Base-by-base conservation (phyloP, 2,113 vertebrate species). In the Dipodomys merriami region DNA sequence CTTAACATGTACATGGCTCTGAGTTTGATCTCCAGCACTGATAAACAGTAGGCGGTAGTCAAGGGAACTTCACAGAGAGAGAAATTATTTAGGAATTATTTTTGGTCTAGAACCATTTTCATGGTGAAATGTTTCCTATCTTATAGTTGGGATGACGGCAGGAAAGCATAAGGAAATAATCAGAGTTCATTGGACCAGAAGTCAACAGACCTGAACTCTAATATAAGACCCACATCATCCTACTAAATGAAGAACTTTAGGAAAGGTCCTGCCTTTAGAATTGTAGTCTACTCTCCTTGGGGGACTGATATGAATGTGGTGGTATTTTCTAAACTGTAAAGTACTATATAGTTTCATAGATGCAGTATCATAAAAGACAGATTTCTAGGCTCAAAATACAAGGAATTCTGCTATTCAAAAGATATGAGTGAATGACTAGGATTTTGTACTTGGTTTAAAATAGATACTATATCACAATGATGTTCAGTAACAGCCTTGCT, bases 401-500 rank as follows among this genome's bases (percentile, higher is more conserved):
- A 44, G 5, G 60, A 76, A 69, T 3, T 23, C 6, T 18, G 33
- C 25, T 80, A 16, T 46, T 65, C 67, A 62, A 10, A 88, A 86
- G 8, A 4, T 62, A 2, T 12, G 7, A 35, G 64, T n/a, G 6
- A 69, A 74, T 35, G 49, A 33, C 7, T 27, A 60, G 29, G 35
- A 39, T 60, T 49, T 60, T 0, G 25, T 27, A 7, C 9, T 77
- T 87, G 62, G n/a, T 68, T 94, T 90, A 68, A 96, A 91, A 82
- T 29, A 72, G 35, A 86, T 80, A 83, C 77, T 86, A 87, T 65
- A 79, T 89, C 39, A 49, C 74, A 53, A 90, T 67, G 74, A 83
- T 68, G 25, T 83, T 85, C 65, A 83, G 81, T 27, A 73, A 86
- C 3, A 64, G 64, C 15, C 6, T 83, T 65, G 29, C 39, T 91